Evolutionary conservation across 2,888 invertebrate species (phyloP), one percentile per base, ranked within the genome.

Genomic region (Cryptophagus acutangulus): DNA sequence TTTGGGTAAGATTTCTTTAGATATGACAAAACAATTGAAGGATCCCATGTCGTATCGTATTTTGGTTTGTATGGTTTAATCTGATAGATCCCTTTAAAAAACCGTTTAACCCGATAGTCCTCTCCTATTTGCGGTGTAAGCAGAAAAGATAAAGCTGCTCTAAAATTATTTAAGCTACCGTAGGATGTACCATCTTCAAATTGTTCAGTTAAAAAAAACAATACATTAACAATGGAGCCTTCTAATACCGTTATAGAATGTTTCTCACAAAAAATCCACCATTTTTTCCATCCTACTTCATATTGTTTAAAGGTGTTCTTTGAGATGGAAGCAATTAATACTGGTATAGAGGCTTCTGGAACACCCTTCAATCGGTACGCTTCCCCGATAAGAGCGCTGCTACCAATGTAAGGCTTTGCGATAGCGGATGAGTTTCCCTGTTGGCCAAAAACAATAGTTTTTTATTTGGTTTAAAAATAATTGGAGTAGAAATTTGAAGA

Each of bases 121-220:
- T 45, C 29, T 12, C 44, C 48, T 10, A 52, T 20, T 3, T 44
- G 34, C 2, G 25, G 36, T 18, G 38, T 29, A 9, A 43, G 15
- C 12, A 56, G 39, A 13, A 55, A 40, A 0, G 54, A 31, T 13
- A 58, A 30, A 1, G 58, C 58, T 2, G 55, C 51, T 24, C 57
- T 33, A 17, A 44, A 31, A 2, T 45, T 46, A 38, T 57, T 55
- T 6, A 57, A 38, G 2, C 51, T 45, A 8, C 53, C 48, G 38
- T 51, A 54, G 34, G 33, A 16, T 37, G 26, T 10, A 2, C 16
- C 14, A 13, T 26, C n/a, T n/a, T n/a, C 24, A 15, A 42, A 36
- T 18, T 39, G 10, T 9, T 26, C 6, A 18, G 40, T 26, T 10
- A 45, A 33, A 30, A 45, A 45, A 14, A 20, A 15, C 12, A 45